Conservation (phyloP, 2,113 vertebrate species). For the Phrynocephalus versicolor region DNA sequence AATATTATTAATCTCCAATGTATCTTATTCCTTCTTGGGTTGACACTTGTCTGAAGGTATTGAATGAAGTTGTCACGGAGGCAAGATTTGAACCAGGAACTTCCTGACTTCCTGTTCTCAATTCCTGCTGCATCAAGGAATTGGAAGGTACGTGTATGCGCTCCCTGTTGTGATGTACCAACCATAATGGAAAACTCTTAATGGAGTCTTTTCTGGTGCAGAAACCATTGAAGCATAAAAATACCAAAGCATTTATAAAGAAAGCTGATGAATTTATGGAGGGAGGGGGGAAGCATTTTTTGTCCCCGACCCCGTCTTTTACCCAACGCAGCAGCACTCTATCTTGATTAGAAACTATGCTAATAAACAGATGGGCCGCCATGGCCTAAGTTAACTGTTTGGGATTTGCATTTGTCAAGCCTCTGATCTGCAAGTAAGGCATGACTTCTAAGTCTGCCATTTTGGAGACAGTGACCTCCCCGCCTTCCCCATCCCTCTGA, state of each 20-base stretch:
- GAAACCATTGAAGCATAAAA: not conserved
- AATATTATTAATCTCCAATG: not conserved
- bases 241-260: not conserved
- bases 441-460: not conserved
- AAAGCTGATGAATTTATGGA: not conserved
- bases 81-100: not conserved
- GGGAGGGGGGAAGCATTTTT: not conserved
- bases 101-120: not conserved
- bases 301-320: not conserved
- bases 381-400: not conserved
- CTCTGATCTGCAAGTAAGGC: not conserved
- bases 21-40: not conserved
- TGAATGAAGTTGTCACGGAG: not conserved
- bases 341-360: not conserved
- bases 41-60: not conserved
- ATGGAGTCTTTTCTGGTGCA: not conserved
- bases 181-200: not conserved
- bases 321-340: not conserved
- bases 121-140: not conserved
- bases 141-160: not conserved
- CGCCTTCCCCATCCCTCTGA: not conserved
- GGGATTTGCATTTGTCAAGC: fast-evolving
- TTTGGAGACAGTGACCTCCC: not conserved
- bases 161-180: not conserved
- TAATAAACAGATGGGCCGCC: not conserved